These are phyloP conservation scores for Tholera decimalis DNA, from an alignment of 2,888 invertebrate species.

Conservation along the genomic window DNA sequence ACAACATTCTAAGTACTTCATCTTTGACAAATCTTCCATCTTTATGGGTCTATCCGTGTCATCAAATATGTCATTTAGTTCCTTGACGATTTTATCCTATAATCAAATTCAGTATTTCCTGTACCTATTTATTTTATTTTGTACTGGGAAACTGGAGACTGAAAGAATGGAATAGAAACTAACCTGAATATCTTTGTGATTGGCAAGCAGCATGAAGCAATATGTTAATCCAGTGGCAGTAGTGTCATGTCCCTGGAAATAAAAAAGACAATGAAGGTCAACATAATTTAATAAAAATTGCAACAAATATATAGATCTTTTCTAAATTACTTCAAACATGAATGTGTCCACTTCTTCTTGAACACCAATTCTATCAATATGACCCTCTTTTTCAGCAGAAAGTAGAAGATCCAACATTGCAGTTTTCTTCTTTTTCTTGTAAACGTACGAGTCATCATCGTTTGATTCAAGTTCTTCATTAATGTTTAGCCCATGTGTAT, in stretches of 20 bases:
- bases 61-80: slow-evolving; percentile 92
- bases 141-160: too few relatives aligned
- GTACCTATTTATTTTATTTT: too few relatives aligned
- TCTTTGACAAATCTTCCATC: slow-evolving; percentile 91
- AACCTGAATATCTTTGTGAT: slow-evolving; percentile 86
- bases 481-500: slow-evolving; percentile 56
- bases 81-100: slow-evolving; percentile 92
- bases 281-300: slow-evolving; percentile 39
- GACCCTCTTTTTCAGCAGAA: slow-evolving; percentile 85
- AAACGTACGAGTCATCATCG: slow-evolving; percentile 67
- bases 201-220: slow-evolving; percentile 88
- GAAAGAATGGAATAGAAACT: background rate
- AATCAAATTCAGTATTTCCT: too few relatives aligned
- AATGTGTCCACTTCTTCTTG: slow-evolving; percentile 93
- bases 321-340: slow-evolving; percentile 90
- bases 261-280: too few relatives aligned
- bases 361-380: slow-evolving; percentile 89
- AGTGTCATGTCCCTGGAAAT: slow-evolving; percentile 92
- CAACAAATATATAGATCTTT: background rate
- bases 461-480: slow-evolving; percentile 45
- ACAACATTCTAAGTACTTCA: slow-evolving; percentile 93
- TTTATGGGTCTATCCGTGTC: slow-evolving; percentile 92
- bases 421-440: slow-evolving; percentile 85
- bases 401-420: slow-evolving; percentile 91
- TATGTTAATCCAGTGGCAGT: slow-evolving; percentile 90